Base-by-base conservation (phyloP, 2,797 vertebrate species). In the Taenioides sp. region DNA sequence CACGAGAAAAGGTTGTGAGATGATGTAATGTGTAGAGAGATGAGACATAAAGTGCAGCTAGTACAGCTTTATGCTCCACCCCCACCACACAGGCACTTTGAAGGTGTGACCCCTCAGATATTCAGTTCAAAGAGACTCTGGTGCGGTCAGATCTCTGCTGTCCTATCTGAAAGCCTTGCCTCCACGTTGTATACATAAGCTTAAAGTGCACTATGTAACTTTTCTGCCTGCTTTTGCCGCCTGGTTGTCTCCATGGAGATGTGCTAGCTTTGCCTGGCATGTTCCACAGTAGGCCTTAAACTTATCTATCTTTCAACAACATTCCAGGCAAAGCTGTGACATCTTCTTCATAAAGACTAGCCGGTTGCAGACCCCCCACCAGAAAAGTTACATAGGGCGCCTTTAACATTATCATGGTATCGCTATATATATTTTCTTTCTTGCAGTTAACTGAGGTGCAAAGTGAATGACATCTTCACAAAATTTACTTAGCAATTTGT, bases 51-150 rank as follows among this genome's bases (percentile, higher is more conserved):
- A 87, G 87, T 14, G 22, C 43, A 47, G 67, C 80, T 0, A 55
- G 37, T 73, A 63, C 69, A 25, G 17, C 59, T 65, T 49, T 47
- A 7, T 70, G 23, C 17, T 57, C 69, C 47, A n/a, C 64, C 57
- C 37, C 28, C 6, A 54, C 10, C 70, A 77, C n/a, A 58, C 71
- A 1, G 67, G 25, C 18, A 20, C 80, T 84, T 89, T 91, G 77
- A 89, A 88, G 66, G 72, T 47, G 31, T 79, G 84, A 89, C 81
- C 89, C 76, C 58, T 87, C 16, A 81, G 81, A 87, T 82, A 82
- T 84, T 81, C 31, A 75, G 75, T 88, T 88, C 88, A 89, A 86
- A 86, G 74, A 3, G 60, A 70, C 50, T 73, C 52, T 69, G 66
- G 43, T 73, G 82, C 47, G 17, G 62, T 40, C 50, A 2, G 14